Percentiles rank a stretch among this genome's conserved stretches.
phyloP scores from a whole-genome alignment of 1,140 invertebrate genomes.

The Hyles euphorbiae region DNA sequence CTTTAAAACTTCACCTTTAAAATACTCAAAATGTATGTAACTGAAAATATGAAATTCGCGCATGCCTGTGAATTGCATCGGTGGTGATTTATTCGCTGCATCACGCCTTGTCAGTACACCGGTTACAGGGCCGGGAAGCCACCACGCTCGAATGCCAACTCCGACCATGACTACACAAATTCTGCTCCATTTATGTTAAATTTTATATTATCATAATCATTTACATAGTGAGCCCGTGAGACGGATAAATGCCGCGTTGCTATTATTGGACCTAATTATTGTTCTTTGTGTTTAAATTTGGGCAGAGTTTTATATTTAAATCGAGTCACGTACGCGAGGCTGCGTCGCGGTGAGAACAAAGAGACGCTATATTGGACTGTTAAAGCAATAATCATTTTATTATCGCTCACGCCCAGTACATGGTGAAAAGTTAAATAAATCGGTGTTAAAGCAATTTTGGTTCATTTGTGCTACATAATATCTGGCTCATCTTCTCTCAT shows the following conservation, averaged over 20 bases:
- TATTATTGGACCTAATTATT: slow-evolving; percentile 71
- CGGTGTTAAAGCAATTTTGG: no score
- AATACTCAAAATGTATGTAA: neutral
- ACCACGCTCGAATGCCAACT: slow-evolving; percentile 45
- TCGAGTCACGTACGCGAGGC: slow-evolving; percentile 46
- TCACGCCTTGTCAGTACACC: slow-evolving; percentile 45
- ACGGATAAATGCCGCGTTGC: slow-evolving; percentile 46
- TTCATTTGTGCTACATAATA: no score
- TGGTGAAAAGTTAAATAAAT: slow-evolving; percentile 1
- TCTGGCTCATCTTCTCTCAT: no score
- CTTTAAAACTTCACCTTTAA: no score
- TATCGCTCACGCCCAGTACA: slow-evolving; percentile 8
- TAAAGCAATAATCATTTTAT: slow-evolving; percentile 10
- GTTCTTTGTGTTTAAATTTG: slow-evolving; percentile 65
- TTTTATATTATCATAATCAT: slow-evolving; percentile 71
- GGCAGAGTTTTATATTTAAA: slow-evolving; percentile 63
- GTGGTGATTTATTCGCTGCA: slow-evolving; percentile 38
- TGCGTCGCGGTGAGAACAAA: slow-evolving; percentile 11
- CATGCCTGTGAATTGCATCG: slow-evolving; percentile 12
- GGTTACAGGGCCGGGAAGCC: slow-evolving; percentile 39
- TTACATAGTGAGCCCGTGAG: slow-evolving; percentile 60
- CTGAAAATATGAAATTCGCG: neutral
- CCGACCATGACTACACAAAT: slow-evolving; percentile 64
- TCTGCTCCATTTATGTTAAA: slow-evolving; percentile 68
- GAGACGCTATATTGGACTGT: slow-evolving; percentile 5